A percentile compares a stretch with the other conserved stretches of the same genome.
Conservation (phyloP, 2,797 vertebrate genomes). For the Champsocephalus gunnari region DNA sequence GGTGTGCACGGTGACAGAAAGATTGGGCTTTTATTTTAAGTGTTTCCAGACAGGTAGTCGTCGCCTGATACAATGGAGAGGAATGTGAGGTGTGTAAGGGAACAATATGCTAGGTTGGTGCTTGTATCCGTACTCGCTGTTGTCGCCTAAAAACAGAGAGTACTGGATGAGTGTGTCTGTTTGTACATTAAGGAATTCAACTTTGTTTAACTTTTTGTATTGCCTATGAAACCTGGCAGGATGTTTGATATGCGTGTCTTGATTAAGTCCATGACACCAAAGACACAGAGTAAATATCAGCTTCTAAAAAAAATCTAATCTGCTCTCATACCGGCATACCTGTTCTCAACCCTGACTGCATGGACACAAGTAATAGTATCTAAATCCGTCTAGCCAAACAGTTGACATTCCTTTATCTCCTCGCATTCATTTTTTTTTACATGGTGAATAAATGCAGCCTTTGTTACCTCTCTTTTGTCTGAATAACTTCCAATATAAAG, state of each 20-base stretch:
- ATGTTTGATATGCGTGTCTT: neutral
- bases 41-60: conserved; percentile 33
- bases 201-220: neutral
- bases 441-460: neutral
- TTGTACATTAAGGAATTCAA: neutral
- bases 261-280: neutral
- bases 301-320: conserved; percentile 11
- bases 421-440: neutral
- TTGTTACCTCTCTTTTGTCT: neutral
- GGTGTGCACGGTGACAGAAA: neutral
- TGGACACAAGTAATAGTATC: neutral
- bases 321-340: conserved; percentile 11
- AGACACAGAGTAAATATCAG: neutral
- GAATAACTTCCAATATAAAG: neutral
- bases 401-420: neutral
- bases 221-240: neutral
- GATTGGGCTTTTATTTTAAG: conserved; percentile 26
- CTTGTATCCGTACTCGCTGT: neutral
- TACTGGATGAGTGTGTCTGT: neutral
- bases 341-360: neutral
- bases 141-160: conserved; percentile 17
- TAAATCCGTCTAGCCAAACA: neutral
- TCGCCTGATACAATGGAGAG: conserved; percentile 27
- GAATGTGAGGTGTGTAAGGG: conserved; percentile 24
- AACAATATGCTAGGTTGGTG: conserved; percentile 1